phyloP scores from a whole-genome alignment of 1,140 invertebrate species.

The Cherax quadricarinatus region DNA sequence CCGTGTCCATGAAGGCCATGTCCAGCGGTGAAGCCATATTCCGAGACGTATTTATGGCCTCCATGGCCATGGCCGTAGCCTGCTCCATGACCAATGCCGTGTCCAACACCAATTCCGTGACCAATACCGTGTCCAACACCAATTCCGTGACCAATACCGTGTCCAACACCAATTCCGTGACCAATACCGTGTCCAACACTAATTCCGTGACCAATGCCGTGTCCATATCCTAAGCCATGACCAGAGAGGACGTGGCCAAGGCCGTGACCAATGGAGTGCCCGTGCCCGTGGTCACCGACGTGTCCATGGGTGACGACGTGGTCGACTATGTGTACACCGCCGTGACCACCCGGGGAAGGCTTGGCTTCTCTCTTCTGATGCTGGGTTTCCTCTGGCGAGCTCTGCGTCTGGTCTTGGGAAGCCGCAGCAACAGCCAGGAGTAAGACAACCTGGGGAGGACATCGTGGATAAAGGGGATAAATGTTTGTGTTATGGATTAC shows the following conservation, averaged over 20 bases:
- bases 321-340: neutral
- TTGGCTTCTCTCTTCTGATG: slow-evolving; percentile 14
- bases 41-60: neutral
- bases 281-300: neutral
- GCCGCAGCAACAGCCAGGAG: neutral
- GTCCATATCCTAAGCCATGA: neutral
- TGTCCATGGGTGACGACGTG: slow-evolving; percentile 1
- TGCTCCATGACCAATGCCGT: neutral
- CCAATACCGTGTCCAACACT: neutral
- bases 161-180: neutral
- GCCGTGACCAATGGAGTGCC: neutral
- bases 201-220: neutral
- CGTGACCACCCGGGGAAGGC: slow-evolving; percentile 3
- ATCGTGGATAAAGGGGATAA: neutral
- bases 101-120: neutral
- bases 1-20: neutral
- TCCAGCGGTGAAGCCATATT: neutral
- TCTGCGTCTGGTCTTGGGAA: neutral
- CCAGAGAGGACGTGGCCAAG: neutral
- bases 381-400: neutral
- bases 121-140: neutral
- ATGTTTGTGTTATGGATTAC: too few relatives aligned
- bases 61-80: neutral
- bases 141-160: neutral
- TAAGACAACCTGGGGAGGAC: neutral